These are phyloP conservation scores for Eilema depressum DNA, from an alignment of 2,888 invertebrate species.

Conservation along the genomic window DNA sequence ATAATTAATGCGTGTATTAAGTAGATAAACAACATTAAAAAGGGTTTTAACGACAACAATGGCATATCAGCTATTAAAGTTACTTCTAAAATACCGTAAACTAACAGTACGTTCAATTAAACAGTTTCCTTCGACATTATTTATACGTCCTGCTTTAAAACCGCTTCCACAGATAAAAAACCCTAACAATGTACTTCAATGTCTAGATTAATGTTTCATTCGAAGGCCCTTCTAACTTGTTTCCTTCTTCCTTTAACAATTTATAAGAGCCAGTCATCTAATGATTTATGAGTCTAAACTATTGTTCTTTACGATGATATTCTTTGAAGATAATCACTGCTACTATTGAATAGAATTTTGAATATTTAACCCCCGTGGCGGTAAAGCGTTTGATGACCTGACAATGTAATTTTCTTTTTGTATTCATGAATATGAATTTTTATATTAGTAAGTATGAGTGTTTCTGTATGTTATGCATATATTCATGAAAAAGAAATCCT, in stretches of 20 bases:
- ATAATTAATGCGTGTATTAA: not conserved
- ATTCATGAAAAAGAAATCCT: not conserved
- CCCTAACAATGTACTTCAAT: slow-evolving; percentile 11
- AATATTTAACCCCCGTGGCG: not conserved
- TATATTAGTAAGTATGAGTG: not conserved
- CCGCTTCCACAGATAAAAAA: not conserved
- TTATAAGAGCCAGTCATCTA: slow-evolving; percentile 34
- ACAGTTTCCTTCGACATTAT: slow-evolving; percentile 4
- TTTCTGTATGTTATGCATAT: not conserved
- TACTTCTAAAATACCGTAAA: slow-evolving; percentile 1
- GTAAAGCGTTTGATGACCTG: too few species aligned
- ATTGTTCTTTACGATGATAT: slow-evolving; percentile 30
- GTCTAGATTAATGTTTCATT: slow-evolving; percentile 28
- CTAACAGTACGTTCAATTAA: not conserved
- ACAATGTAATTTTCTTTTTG: too few species aligned
- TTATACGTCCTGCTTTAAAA: not conserved
- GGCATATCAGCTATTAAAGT: not conserved
- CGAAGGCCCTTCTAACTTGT: slow-evolving; percentile 34
- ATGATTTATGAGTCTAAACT: slow-evolving; percentile 42
- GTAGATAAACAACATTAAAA: not conserved
- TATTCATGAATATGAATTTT: not conserved
- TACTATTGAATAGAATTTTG: not conserved
- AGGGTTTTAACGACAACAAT: not conserved
- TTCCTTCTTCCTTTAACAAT: slow-evolving; percentile 48
- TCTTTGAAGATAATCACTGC: not conserved